A percentile compares a stretch with the other conserved stretches of the same genome.
phyloP scores from a whole-genome alignment of 1,140 invertebrate species.

The Solenopsis invicta region DNA sequence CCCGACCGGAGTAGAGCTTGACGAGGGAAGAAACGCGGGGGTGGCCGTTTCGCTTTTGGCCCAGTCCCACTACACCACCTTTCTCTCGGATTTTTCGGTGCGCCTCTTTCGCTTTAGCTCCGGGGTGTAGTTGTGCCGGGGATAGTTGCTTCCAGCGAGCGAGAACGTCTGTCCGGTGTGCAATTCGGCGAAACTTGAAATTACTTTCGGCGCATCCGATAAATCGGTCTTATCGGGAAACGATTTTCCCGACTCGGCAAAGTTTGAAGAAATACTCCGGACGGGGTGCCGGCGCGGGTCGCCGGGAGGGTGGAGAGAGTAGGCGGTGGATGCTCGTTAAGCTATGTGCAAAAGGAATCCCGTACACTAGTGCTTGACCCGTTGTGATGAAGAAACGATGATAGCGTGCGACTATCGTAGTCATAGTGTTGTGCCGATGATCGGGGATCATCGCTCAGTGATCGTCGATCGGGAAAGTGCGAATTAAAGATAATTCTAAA shows the following conservation, averaged over 20 bases:
- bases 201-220: conserved; percentile 52
- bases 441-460: conserved; percentile 34
- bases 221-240: conserved; percentile 51
- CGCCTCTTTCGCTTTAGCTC: not conserved
- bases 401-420: not conserved
- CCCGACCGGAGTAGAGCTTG: conserved; percentile 9
- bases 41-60: not conserved
- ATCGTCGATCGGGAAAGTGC: conserved; percentile 34
- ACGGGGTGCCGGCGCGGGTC: conserved; percentile 6
- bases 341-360: not conserved
- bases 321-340: not conserved
- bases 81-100: conserved; percentile 48
- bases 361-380: not conserved
- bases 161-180: conserved; percentile 2
- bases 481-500: conserved; percentile 9
- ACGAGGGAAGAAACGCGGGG: conserved; percentile 46
- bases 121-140: not conserved
- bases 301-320: not conserved
- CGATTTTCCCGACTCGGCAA: conserved; percentile 45
- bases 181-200: conserved; percentile 52
- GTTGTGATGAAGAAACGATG: conserved; percentile 13
- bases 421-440: conserved; percentile 46
- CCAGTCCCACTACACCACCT: not conserved
- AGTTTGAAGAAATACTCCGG: conserved; percentile 50
- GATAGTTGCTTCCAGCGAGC: not conserved